Percentiles rank a stretch among this genome's conserved stretches.
Evolutionary conservation across 2,797 vertebrate genomes (phyloP).

Genomic region (Alexandromys oeconomus): DNA sequence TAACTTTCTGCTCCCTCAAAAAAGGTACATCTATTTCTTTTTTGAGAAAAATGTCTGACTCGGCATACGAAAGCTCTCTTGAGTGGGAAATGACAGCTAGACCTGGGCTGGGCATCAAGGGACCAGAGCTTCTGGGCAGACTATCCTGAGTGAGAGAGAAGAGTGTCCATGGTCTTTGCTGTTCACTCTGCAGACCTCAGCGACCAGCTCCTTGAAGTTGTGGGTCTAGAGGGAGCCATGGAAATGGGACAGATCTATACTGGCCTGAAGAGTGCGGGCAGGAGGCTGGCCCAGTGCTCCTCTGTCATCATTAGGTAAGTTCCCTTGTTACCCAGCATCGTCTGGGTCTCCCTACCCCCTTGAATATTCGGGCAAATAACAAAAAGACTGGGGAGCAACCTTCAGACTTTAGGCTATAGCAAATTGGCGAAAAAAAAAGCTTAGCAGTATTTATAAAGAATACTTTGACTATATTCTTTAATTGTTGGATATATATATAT

Average conservation of each 20-base stretch:
- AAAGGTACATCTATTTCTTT: slow-evolving; percentile 21
- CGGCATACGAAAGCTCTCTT: background rate
- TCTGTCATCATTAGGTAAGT: slow-evolving; percentile 95
- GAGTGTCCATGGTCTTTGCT: background rate
- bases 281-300: slow-evolving; percentile 95
- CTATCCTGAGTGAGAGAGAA: background rate
- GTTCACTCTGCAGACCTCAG: slow-evolving; percentile 86
- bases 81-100: background rate
- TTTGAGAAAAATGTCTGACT: slow-evolving; percentile 7
- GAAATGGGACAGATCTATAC: slow-evolving; percentile 99
- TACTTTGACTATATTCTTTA: background rate
- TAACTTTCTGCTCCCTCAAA: slow-evolving; percentile 1
- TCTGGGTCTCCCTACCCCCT: background rate
- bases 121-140: background rate
- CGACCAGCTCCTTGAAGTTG: slow-evolving; percentile 91
- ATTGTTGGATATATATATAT: background rate
- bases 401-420: background rate
- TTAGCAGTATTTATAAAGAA: background rate
- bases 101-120: background rate
- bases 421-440: background rate
- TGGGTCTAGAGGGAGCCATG: slow-evolving; percentile 96
- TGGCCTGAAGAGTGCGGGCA: slow-evolving; percentile 96
- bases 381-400: background rate
- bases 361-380: background rate
- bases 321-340: background rate